Evolutionary conservation across 1,140 invertebrate species (phyloP), one percentile per base, ranked within the genome.

Genomic region (Cardiocondyla obscurior): DNA sequence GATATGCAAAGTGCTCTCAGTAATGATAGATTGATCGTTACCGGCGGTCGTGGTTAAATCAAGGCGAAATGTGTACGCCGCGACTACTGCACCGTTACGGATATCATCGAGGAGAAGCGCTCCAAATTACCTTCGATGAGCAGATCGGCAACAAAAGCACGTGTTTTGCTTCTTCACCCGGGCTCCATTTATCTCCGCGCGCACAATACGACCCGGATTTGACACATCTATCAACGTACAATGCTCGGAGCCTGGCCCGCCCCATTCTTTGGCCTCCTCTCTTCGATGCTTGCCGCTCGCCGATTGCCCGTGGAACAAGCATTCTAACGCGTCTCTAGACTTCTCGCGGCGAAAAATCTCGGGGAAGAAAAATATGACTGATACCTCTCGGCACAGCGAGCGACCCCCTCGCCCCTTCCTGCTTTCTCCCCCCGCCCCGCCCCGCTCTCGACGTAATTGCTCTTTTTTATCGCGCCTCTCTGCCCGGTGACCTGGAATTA

Each of bases 181-280:
- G 86, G 89, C 88, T 91, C 93, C 94, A 94, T 95, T 95, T 94
- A 95, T 95, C 93, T 94, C 92, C 88, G 89, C 88, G 87, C 85
- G 83, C 91, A 95, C 94, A 94, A 94, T 94, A 92, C 93, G 92
- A 91, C 90, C 92, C 93, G 92, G 90, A 94, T 95, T 94, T 95
- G 94, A 94, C 94, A 95, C 94, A 94, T 94, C 94, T 95, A 94
- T 95, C 94, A 95, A 93, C 91, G 91, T 91, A 94, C 91, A 93
- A 92, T 92, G 89, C 88, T 88, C 84, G 60, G 62, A 87, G 42
- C 42, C 42, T 7, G 57, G 65, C 74, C 82, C 86, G 81, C 77
- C 82, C 84, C 82, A 84, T 89, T 91, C 85, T 92, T 90, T 82
- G 77, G 84, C 87, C 73, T 49, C 53, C 82, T 57, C 73, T 85